Conservation (phyloP, 2,888 invertebrate species). For the Philonicus albiceps region DNA sequence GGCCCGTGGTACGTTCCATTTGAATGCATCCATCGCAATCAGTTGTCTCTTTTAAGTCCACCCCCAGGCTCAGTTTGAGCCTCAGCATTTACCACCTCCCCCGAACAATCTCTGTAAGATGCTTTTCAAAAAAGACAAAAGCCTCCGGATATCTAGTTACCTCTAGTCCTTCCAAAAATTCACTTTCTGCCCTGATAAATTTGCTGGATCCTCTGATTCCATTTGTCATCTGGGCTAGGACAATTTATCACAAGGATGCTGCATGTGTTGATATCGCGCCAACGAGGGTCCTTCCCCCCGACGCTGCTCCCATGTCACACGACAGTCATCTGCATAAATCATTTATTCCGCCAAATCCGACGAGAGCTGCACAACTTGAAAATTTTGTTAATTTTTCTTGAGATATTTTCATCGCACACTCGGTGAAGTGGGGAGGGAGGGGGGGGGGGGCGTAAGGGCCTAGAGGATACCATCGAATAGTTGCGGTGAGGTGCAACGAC, state of each 20-base stretch:
- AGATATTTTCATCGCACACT: not conserved
- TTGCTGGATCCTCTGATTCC: not conserved
- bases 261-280: slow-evolving; percentile 14
- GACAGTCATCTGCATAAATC: not conserved
- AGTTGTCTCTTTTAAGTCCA: not conserved
- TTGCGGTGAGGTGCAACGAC: not conserved
- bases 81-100: not conserved
- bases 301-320: not conserved
- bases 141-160: slow-evolving; percentile 15
- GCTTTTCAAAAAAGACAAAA: slow-evolving; percentile 1
- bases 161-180: slow-evolving; percentile 7
- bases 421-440: too few relatives aligned
- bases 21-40: not conserved
- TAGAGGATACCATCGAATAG: not conserved
- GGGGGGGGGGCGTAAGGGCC: not conserved
- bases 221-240: slow-evolving; percentile 26
- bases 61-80: not conserved
- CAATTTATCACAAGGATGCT: slow-evolving; percentile 18
- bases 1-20: not conserved
- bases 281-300: not conserved
- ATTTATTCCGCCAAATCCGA: not conserved
- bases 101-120: not conserved
- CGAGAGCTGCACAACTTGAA: not conserved
- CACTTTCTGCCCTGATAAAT: slow-evolving; percentile 26
- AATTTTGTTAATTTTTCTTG: slow-evolving; percentile 12